Conservation (phyloP, 2,797 vertebrate genomes). For the Natrix natrix region DNA sequence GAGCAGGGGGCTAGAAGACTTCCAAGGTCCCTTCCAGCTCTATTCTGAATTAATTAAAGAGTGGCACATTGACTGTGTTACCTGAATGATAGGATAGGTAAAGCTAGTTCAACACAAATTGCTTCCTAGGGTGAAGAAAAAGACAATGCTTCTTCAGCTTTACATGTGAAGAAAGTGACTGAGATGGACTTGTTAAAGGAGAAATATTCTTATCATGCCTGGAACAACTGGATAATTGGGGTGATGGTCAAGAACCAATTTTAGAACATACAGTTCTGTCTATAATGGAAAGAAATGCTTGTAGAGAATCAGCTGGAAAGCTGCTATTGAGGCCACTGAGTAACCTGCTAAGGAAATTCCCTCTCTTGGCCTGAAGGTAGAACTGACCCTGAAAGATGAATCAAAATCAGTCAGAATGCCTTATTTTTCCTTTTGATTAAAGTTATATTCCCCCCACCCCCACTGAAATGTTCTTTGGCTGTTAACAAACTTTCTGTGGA, state of each 20-base stretch:
- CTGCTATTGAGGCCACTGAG: background rate
- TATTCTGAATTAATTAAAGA: background rate
- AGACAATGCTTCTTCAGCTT: background rate
- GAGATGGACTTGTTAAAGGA: background rate
- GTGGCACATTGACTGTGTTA: background rate
- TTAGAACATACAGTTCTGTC: background rate
- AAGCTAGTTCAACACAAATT: background rate
- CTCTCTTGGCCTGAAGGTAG: background rate
- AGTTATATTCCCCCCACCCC: background rate
- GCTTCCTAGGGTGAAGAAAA: background rate
- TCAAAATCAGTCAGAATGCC: background rate
- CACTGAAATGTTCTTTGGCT: background rate
- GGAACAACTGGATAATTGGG: background rate
- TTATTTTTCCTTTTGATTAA: background rate
- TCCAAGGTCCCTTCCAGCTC: no score
- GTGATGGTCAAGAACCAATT: background rate
- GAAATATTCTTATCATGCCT: background rate
- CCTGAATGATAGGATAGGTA: background rate
- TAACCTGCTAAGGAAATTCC: background rate
- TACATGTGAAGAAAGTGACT: background rate
- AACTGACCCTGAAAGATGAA: background rate
- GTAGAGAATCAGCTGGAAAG: background rate
- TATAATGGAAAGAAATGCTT: background rate
- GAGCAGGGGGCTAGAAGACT: no score
- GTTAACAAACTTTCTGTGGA: background rate